Evolutionary conservation across 2,888 invertebrate species (phyloP).

Genomic region (Parnassius mnemosyne): DNA sequence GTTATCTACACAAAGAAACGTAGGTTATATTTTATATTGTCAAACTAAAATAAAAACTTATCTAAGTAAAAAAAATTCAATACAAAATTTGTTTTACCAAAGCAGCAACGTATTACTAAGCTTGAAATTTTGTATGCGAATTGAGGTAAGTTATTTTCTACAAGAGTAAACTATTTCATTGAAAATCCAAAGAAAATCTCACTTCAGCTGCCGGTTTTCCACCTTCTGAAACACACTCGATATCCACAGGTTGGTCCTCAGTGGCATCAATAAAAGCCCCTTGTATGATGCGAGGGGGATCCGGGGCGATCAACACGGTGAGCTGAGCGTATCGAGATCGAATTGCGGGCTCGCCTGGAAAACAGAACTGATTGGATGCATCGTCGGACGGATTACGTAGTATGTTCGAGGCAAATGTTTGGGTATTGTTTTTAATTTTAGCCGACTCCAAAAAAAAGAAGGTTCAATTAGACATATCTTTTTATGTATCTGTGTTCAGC

Average conservation of each 20-base stretch:
- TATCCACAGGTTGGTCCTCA: constrained; percentile 92
- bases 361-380: constrained; percentile 24
- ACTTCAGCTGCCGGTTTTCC: constrained; percentile 97
- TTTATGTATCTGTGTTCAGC: too few species aligned
- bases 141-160: not conserved
- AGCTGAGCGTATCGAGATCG: constrained; percentile 91
- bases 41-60: not conserved
- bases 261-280: constrained; percentile 92
- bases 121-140: not conserved
- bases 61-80: not conserved
- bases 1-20: constrained; percentile 83
- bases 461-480: too few species aligned
- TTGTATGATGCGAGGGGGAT: constrained; percentile 92
- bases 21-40: not conserved
- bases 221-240: constrained; percentile 94
- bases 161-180: constrained; percentile 11
- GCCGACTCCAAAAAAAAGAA: not conserved
- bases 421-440: constrained; percentile 1
- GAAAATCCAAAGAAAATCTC: constrained; percentile 25
- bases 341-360: constrained; percentile 86
- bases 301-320: constrained; percentile 93
- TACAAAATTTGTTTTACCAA: not conserved
- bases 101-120: not conserved
- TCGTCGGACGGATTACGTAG: constrained; percentile 9
- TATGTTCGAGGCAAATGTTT: not conserved